Evolutionary conservation across 2,113 vertebrate species (phyloP).

Genomic region (Aplodontia rufa): DNA sequence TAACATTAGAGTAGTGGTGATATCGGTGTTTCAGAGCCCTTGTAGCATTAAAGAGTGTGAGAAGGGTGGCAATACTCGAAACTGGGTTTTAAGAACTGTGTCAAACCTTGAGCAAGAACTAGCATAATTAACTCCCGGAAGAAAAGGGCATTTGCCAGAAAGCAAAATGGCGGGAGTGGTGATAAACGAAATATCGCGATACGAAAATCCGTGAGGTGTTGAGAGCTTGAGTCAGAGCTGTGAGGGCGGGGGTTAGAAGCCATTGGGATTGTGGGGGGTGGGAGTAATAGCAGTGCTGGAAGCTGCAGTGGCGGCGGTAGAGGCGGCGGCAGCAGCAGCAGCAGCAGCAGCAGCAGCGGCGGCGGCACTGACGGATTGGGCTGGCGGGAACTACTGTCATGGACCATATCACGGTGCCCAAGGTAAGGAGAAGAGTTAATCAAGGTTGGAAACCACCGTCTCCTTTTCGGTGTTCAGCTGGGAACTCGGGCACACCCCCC

Average conservation of each 20-base stretch:
- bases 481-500: neutral
- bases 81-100: neutral
- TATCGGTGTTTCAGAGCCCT: neutral
- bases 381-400: constrained; percentile 51
- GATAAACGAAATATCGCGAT: neutral
- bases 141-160: constrained; percentile 47
- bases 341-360: neutral
- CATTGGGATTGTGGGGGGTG: constrained; percentile 13
- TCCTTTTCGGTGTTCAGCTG: neutral
- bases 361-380: neutral
- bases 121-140: neutral
- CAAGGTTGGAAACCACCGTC: neutral
- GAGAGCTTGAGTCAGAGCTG: neutral
- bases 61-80: neutral
- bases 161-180: neutral
- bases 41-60: neutral
- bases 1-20: neutral
- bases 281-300: no score
- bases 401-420: constrained; percentile 83
- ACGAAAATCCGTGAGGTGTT: neutral
- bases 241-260: neutral
- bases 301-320: accelerated
- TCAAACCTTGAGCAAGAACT: neutral
- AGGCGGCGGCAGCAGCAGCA: neutral
- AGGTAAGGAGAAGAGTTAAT: constrained; percentile 71